Base-by-base conservation (phyloP, 2,888 invertebrate species). In the Danaus chrysippus region DNA sequence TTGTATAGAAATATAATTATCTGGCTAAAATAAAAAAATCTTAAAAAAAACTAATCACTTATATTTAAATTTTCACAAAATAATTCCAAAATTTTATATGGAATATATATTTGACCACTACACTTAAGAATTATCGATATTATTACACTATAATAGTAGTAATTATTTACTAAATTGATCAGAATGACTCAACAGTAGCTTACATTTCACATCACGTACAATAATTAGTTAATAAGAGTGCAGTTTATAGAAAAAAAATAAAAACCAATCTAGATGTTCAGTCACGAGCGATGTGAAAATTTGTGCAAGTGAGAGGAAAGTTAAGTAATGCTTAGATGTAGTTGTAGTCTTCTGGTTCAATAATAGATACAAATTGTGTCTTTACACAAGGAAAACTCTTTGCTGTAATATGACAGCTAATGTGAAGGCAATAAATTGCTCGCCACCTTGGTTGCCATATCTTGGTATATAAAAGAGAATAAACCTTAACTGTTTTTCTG, bases 221-320 rank as follows among this genome's bases (percentile, higher is more conserved):
- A 68, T 68, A 70, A 69, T 70, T 68, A 68, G 68, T 70, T 70
- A 84, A 84, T 83, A 82, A 81, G 74, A 74, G 75, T 76, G 73
- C 74, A 73, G 75, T 83, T 78, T 79, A 80, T 82, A 79, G 79
- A 76, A 77, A 76, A n/a, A n/a, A n/a, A 76, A 80, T 82, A 78
- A 77, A 71, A 76, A 73, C 63, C 72, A 73, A 68, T 69, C 68
- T 67, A 70, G 60, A 52, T 56, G 60, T 58, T 62, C 69, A 70
- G 74, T 74, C 70, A 72, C 72, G 71, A 70, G 73, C 65, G 67
- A 56, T 69, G 71, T 73, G 76, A 77, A 76, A 76, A 73, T 74
- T 65, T 76, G 73, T 71, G 73, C 66, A 71, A 62, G 69, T 68
- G 53, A 54, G 1, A 56, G 49, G 55, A 59, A 52, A 64, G 17